Conservation (phyloP, 2,797 vertebrate genomes). For the Lutjanus argentimaculatus region DNA sequence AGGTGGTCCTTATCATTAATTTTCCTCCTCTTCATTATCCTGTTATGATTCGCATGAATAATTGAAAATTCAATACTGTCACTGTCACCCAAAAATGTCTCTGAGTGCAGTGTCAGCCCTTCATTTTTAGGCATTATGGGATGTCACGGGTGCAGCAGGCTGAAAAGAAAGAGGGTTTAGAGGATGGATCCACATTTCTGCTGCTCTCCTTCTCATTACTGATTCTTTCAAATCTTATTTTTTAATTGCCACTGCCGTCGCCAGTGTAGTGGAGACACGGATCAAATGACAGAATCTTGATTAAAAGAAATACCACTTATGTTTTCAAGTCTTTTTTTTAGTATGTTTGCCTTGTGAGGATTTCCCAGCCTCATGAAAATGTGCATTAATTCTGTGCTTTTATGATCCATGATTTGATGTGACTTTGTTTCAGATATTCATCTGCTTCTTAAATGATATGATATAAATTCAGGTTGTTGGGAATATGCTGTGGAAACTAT, state of each 20-base stretch:
- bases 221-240: constrained; percentile 53
- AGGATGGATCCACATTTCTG: background rate
- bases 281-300: constrained; percentile 46
- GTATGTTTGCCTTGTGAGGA: background rate
- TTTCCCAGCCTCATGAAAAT: constrained; percentile 12
- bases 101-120: background rate
- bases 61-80: constrained; percentile 63
- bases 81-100: constrained; percentile 58
- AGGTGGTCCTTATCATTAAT: constrained; percentile 75
- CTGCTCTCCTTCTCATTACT: constrained; percentile 38
- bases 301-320: constrained; percentile 45
- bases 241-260: constrained; percentile 29
- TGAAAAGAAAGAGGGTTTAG: background rate
- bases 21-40: constrained; percentile 73
- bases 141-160: constrained; percentile 16
- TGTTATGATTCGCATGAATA: constrained; percentile 77
- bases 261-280: constrained; percentile 3
- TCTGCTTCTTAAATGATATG: background rate
- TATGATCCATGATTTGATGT: background rate
- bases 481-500: background rate
- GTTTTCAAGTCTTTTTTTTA: constrained; percentile 26
- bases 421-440: constrained; percentile 3
- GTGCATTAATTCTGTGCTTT: background rate
- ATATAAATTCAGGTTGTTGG: background rate
- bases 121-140: constrained; percentile 25